Conservation (phyloP, 1,140 invertebrate genomes). For the Chironomus tepperi region DNA sequence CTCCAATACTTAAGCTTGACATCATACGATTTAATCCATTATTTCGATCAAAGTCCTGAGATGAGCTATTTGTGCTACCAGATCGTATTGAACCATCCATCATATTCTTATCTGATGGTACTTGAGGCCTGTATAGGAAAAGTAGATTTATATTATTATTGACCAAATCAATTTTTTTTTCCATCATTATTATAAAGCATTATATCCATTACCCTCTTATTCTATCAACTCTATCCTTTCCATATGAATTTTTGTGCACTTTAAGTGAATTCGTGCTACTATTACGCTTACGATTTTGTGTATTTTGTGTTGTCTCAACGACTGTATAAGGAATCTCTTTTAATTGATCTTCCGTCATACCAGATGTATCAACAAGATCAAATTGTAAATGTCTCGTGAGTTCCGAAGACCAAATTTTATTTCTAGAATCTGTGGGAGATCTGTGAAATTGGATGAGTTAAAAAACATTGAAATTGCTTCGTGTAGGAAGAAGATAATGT, state of each 20-base stretch:
- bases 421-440: constrained; percentile 53
- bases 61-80: constrained; percentile 37
- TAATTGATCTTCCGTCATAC: constrained; percentile 80
- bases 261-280: constrained; percentile 34
- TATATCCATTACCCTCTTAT: constrained; percentile 32
- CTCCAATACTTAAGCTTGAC: constrained; percentile 41
- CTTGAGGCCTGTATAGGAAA: constrained; percentile 27
- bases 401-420: constrained; percentile 57
- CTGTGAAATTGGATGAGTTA: constrained; percentile 31
- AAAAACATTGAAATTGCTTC: constrained; percentile 27
- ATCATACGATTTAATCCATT: constrained; percentile 38
- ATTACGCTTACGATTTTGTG: constrained; percentile 32
- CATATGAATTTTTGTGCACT: constrained; percentile 33
- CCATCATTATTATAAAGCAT: background rate
- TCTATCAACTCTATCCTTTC: constrained; percentile 32
- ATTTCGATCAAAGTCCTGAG: constrained; percentile 36
- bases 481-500: background rate
- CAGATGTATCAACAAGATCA: constrained; percentile 76
- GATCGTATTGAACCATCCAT: constrained; percentile 38
- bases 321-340: constrained; percentile 88
- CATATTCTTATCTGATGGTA: constrained; percentile 16
- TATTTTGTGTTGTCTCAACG: constrained; percentile 53
- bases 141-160: background rate
- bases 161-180: background rate
- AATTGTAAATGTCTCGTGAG: constrained; percentile 79